Percentiles rank a stretch among this genome's conserved stretches.
These are phyloP conservation scores for Pluvialis apricaria DNA, from an alignment of 2,113 vertebrate species.

Conservation along the genomic window DNA sequence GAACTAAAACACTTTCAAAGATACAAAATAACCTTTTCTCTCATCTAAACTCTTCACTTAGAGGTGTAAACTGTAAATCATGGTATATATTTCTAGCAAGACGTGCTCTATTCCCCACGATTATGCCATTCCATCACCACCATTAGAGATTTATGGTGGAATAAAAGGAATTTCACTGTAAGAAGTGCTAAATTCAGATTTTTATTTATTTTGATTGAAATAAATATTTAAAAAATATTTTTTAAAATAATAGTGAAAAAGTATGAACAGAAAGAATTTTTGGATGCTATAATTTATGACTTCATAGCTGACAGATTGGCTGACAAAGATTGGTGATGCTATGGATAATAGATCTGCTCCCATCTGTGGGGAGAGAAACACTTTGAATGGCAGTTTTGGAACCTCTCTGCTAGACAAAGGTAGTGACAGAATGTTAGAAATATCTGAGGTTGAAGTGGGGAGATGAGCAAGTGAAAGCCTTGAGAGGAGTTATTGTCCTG, in stretches of 20 bases:
- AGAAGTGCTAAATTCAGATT: slow-evolving; percentile 16
- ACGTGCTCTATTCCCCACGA: slow-evolving; percentile 32
- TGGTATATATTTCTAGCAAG: slow-evolving; percentile 62
- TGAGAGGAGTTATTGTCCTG: background rate
- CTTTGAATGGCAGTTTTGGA: slow-evolving; percentile 58
- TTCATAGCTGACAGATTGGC: slow-evolving; percentile 60
- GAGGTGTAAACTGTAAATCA: slow-evolving; percentile 35
- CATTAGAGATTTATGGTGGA: background rate
- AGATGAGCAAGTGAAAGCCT: slow-evolving; percentile 5
- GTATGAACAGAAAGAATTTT: slow-evolving; percentile 18
- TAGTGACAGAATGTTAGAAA: slow-evolving; percentile 45
- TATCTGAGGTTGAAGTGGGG: slow-evolving; percentile 10
- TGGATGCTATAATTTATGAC: slow-evolving; percentile 57
- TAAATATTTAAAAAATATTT: slow-evolving; percentile 16
- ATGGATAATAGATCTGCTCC: slow-evolving; percentile 54
- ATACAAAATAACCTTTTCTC: slow-evolving; percentile 59
- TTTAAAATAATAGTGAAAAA: slow-evolving; percentile 10
- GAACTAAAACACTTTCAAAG: slow-evolving; percentile 51
- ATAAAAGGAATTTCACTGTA: slow-evolving; percentile 51
- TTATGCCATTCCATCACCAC: slow-evolving; percentile 35
- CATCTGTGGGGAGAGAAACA: slow-evolving; percentile 52
- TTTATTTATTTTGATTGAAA: slow-evolving; percentile 26
- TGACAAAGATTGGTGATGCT: slow-evolving; percentile 57
- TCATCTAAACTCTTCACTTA: slow-evolving; percentile 54
- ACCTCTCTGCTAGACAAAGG: slow-evolving; percentile 52